Percentiles rank a stretch among this genome's conserved stretches.
Conservation (phyloP, 2,113 vertebrate species). For the Podarcis muralis region DNA sequence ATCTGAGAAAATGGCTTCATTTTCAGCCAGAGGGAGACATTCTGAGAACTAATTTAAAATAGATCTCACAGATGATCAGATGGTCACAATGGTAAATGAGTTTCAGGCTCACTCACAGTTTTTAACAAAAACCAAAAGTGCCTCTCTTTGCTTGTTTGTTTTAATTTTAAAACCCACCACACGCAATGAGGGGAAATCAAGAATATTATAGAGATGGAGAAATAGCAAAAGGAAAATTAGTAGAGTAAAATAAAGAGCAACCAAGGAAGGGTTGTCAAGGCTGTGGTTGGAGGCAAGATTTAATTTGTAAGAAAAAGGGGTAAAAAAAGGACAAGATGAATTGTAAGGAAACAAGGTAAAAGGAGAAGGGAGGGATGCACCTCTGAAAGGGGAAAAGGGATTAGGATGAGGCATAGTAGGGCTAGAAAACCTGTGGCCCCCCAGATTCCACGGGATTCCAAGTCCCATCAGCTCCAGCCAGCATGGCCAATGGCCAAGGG, state of each 20-base stretch:
- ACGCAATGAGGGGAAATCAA: slow-evolving; percentile 56
- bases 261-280: slow-evolving; percentile 54
- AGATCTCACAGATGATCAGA: slow-evolving; percentile 61
- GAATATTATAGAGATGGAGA: slow-evolving; percentile 56
- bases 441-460: not conserved
- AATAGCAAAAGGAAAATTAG: slow-evolving; percentile 75
- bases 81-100: slow-evolving; percentile 79
- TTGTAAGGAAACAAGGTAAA: slow-evolving; percentile 71
- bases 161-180: slow-evolving; percentile 38
- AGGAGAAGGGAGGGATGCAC: slow-evolving; percentile 88
- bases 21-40: slow-evolving; percentile 54
- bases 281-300: slow-evolving; percentile 62
- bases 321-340: slow-evolving; percentile 68
- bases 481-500: not conserved
- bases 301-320: slow-evolving; percentile 67
- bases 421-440: not conserved
- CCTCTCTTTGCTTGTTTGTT: slow-evolving; percentile 40
- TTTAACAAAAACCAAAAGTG: slow-evolving; percentile 63
- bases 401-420: slow-evolving; percentile 23
- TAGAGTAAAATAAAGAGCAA: slow-evolving; percentile 62
- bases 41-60: slow-evolving; percentile 53
- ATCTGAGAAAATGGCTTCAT: slow-evolving; percentile 45
- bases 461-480: too few species aligned
- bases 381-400: slow-evolving; percentile 64
- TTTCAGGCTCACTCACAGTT: slow-evolving; percentile 74